phyloP scores from a whole-genome alignment of 2,888 invertebrate species.

The Nasonovia ribisnigri region DNA sequence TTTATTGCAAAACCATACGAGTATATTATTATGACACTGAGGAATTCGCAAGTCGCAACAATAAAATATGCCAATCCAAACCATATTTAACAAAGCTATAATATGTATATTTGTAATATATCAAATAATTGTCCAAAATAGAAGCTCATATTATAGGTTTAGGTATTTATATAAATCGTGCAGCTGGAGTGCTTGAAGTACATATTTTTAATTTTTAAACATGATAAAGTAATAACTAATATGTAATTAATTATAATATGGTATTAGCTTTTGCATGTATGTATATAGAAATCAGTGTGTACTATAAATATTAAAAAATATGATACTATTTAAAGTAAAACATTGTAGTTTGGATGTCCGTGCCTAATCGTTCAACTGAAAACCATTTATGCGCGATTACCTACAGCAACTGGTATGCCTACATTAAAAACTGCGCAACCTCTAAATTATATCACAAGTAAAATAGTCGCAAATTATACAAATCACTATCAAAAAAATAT shows the following conservation, averaged over 20 bases:
- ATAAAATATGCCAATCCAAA: neutral
- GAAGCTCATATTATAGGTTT: neutral
- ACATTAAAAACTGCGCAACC: slow-evolving; percentile 25
- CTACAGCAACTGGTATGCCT: neutral
- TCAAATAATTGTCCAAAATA: neutral
- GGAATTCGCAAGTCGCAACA: neutral
- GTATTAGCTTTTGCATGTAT: neutral
- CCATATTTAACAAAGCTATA: neutral
- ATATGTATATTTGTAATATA: neutral
- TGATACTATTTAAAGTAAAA: slow-evolving; percentile 22
- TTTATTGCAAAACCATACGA: neutral
- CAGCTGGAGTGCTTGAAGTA: neutral
- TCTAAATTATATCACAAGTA: slow-evolving; percentile 46
- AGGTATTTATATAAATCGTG: neutral
- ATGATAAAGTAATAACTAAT: neutral
- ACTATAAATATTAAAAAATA: neutral
- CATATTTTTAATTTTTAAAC: neutral
- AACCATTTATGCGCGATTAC: slow-evolving; percentile 20
- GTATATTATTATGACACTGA: neutral
- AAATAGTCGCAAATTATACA: slow-evolving; percentile 13
- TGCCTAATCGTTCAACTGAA: slow-evolving; percentile 49
- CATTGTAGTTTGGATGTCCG: slow-evolving; percentile 39
- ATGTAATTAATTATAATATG: neutral
- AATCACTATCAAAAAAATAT: slow-evolving; percentile 24
- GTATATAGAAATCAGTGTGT: neutral